phyloP scores from a whole-genome alignment of 2,888 invertebrate genomes.

The Andrena dorsata region DNA sequence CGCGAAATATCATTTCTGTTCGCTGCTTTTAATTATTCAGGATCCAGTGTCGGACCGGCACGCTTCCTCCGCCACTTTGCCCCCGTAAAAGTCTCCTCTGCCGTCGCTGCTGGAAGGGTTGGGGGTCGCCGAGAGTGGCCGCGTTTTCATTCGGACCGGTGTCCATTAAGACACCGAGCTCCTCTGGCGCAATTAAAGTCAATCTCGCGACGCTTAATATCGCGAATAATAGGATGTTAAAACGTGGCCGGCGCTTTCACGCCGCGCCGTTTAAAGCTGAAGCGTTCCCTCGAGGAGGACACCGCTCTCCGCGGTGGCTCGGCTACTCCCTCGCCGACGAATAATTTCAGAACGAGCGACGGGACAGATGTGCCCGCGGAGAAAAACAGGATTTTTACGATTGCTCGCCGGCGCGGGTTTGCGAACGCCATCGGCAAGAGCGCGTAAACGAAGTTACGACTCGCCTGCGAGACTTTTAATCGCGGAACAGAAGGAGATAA shows the following conservation, averaged over 20 bases:
- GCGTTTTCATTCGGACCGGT: slow-evolving; percentile 12
- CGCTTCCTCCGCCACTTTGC: not conserved
- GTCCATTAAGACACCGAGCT: slow-evolving; percentile 43
- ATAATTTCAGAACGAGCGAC: not conserved
- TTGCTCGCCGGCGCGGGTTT: slow-evolving; percentile 8
- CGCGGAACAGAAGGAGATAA: not conserved
- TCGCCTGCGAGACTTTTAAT: slow-evolving; percentile 24
- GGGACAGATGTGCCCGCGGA: not conserved
- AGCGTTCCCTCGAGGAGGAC: not conserved
- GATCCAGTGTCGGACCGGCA: slow-evolving; percentile 4
- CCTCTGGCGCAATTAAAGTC: slow-evolving; percentile 50
- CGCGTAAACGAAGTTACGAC: slow-evolving; percentile 30
- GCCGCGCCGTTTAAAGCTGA: slow-evolving; percentile 22
- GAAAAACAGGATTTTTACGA: slow-evolving; percentile 24
- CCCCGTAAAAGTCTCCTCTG: slow-evolving; percentile 2
- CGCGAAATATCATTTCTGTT: not conserved
- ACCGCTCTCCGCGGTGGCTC: not conserved
- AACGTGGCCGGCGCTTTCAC: slow-evolving; percentile 2
- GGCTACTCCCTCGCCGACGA: slow-evolving; percentile 4
- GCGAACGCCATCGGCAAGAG: not conserved
- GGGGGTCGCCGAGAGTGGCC: slow-evolving; percentile 31
- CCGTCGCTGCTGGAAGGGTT: not conserved
- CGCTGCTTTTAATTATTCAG: not conserved
- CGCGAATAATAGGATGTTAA: slow-evolving; percentile 48
- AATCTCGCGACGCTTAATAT: slow-evolving; percentile 52